Base-by-base conservation (phyloP, 2,113 vertebrate genomes). In the Channa maculata region DNA sequence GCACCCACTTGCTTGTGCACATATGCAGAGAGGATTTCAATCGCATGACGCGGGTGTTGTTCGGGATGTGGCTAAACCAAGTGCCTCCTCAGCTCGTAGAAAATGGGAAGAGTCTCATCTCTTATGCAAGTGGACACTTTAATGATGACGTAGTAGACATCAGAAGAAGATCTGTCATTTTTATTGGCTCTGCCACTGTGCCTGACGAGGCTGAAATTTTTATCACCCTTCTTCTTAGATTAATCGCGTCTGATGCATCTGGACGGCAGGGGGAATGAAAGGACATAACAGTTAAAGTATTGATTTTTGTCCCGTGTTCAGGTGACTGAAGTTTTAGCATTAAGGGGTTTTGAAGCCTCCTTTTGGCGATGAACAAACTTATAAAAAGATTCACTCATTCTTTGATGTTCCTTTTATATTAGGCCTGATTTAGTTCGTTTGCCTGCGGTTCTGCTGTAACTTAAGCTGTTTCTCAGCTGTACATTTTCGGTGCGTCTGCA, bases 141-240 rank as follows among this genome's bases (percentile, higher is more conserved):
- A 64, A 75, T 63, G 78, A 52, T 6, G 73, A 78, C 52, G 50
- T 60, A 12, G 49, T 13, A 44, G 60, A 72, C 54, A 75, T 83
- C 69, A 71, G 72, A 85, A 62, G 15, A 41, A 14, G 44, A 77
- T 77, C 55, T 15, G 63, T 80, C 81, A 65, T 68, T 82, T 80
- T 79, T 71, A 86, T 72, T 62, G 68, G 55, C 68, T 24, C 58
- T 48, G 67, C 15, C 59, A 61, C 41, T 9, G 50, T 46, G 54
- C 66, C 44, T 74, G 50, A 85, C 48, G 14, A 78, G 75, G 37
- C 9, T 59, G 63, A 52, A 44, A 74, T 50, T 41, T 67, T 76
- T 80, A 49, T 82, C 15, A 63, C 49, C 14, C 7, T 51, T 53
- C 60, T 70, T 55, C 57, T 44, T 33, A 37, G 44, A 88, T 80